Base-by-base conservation (phyloP, 2,797 vertebrate genomes). In the Hypotaenidia okinawae region DNA sequence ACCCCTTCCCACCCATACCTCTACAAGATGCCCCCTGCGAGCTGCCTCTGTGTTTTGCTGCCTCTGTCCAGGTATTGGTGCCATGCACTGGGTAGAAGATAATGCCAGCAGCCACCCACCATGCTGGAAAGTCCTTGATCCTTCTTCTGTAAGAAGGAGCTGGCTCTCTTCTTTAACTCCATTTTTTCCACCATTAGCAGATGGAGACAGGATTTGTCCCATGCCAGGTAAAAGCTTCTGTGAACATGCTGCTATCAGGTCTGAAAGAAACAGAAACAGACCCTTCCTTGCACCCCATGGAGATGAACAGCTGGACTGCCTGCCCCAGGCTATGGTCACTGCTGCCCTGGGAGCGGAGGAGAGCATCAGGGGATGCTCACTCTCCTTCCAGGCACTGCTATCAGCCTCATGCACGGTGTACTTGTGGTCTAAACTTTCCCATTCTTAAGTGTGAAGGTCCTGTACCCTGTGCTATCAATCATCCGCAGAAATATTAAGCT, bases 401-500 rank as follows among this genome's bases (percentile, higher is more conserved):
- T 82, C 67, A 90, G 61, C 61, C 33, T 54, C 54, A 74, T 87
- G 57, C 61, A 85, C 17, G 47, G 64, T 69, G 54, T 83, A 74
- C 92, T 93, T 92, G 84, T 58, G 75, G 39, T 58, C 59, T 90
- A 57, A 90, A 87, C 74, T 72, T 84, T 62, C 67, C 64, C n/a
- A 54, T 62, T 69, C 52, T 70, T 55, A 11, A 16, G 49, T 89
- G 68, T 91, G 70, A 76, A 91, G 76, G 74, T 79, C 64, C 74
- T 67, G 47, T 45, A 61, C 54, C 13, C 11, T 33, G 25, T 27
- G 66, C 62, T 78, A 91, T 96, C 92, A 93, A 91, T 91, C 85
- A 94, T 58, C 57, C 5, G 5, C 66, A 92, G 82, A 62, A 96
- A 84, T 73, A 87, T 84, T 92, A 94, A 95, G 84, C 79, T 94